Conservation (phyloP, 2,113 vertebrate genomes). For the Caloenas nicobarica region DNA sequence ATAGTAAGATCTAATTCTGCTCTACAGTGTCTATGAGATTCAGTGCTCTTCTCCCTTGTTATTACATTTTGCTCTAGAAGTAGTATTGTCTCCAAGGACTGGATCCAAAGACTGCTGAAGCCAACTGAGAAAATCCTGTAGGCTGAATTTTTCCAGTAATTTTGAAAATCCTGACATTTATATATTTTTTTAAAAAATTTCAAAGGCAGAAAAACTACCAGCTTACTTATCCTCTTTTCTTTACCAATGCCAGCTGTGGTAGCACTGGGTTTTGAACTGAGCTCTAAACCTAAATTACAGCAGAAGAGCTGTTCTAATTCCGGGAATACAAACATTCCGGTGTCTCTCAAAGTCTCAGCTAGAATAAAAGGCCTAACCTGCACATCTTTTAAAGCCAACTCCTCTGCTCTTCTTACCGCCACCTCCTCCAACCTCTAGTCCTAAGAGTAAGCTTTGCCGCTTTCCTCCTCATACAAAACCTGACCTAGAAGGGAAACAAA, state of each 20-base stretch:
- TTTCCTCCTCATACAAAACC: not conserved
- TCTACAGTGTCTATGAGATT: not conserved
- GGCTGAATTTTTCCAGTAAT: not conserved
- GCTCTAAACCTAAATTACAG: conserved; percentile 8
- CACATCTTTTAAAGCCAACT: not conserved
- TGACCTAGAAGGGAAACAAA: not conserved
- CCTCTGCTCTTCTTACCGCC: not conserved
- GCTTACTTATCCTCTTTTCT: not conserved
- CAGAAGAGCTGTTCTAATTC: not conserved
- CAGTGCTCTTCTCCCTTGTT: not conserved
- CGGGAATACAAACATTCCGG: not conserved
- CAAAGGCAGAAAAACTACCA: not conserved
- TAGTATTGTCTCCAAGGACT: not conserved
- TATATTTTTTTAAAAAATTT: not conserved
- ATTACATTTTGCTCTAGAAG: not conserved
- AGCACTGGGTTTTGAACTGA: not conserved
- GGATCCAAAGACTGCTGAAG: not conserved
- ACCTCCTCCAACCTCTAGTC: not conserved
- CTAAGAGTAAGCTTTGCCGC: not conserved
- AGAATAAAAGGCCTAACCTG: not conserved
- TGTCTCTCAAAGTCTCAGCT: not conserved
- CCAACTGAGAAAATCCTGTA: not conserved
- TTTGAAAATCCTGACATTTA: not conserved
- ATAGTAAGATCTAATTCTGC: not conserved
- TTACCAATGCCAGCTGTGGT: not conserved